These are phyloP conservation scores for Ctenoplectra terminalis DNA, from an alignment of 1,140 invertebrate species.

Conservation along the genomic window DNA sequence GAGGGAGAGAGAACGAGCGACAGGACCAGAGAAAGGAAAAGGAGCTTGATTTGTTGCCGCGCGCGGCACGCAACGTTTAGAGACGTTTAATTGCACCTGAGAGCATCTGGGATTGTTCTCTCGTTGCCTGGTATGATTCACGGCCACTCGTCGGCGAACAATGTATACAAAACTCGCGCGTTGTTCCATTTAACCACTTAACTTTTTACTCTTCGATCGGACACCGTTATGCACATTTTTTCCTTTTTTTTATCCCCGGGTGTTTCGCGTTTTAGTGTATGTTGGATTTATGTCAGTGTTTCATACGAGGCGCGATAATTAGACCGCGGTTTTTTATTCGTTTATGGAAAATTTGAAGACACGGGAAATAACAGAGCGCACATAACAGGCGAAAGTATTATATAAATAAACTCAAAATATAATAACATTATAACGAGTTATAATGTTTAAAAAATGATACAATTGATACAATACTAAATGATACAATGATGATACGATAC, in stretches of 20 bases:
- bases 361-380: no score
- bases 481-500: no score
- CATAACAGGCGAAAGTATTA: no score
- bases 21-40: background rate
- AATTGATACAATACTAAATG: no score
- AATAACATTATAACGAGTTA: no score
- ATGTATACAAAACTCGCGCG: constrained; percentile 25
- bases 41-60: constrained; percentile 24
- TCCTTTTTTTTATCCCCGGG: background rate
- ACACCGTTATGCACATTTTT: background rate
- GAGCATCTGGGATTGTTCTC: constrained; percentile 29
- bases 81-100: constrained; percentile 52
- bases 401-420: no score
- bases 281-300: no score
- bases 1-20: background rate
- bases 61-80: constrained; percentile 27
- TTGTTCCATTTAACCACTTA: constrained; percentile 21
- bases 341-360: no score
- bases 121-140: constrained; percentile 44
- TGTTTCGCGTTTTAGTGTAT: no score
- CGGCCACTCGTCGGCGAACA: background rate
- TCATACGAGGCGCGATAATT: no score
- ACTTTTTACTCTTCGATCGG: background rate
- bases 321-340: no score
- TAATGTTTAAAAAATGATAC: no score